Evolutionary conservation across 64 coral and sea anemone species (phyloP), one percentile per base, ranked within the genome.

Genomic region (Porites lutea): DNA sequence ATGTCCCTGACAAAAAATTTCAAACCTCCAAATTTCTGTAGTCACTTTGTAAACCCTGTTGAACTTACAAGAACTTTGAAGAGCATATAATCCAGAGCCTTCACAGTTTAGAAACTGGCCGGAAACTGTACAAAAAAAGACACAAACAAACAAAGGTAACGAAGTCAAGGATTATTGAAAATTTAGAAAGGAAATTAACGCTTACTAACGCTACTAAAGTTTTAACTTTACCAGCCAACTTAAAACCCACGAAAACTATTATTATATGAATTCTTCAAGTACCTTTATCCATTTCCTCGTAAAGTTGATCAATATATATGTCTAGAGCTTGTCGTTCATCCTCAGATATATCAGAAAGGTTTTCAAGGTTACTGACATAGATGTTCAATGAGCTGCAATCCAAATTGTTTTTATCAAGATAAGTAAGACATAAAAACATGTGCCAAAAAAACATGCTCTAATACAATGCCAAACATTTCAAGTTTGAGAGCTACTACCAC

Each of bases 271-370:
- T 43, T 55, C 14, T 59, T 61, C 5, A 49, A 37, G 27, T 69
- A 95, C 94, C 94, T 89, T 57, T 98, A 54, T 98, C 92, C 69
- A 98, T 95, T 92, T 98, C 92, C 23, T 98, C 96, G 79, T 98
- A 98, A 43, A 98, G 96, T 23, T 98, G 67, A 92, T 98, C 92
- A 68, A 98, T 86, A 20, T 94, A 98, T 12, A 98, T 3, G 65
- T 98, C 96, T 57, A 98, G 47, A 61, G 96, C 96, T 86, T 98
- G 89, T 52, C 71, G 81, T 82, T 98, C 92, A 79, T 98, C 96
- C 53, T 82, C 75, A 72, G 71, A 75, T 59, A 94, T 74, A 72
- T 46, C 69, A 66, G 76, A 57, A 22, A 70, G 64, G 72, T 85
- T 88, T 77, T 98, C 96, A 8, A 98, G 73, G 65, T 92, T 98